Evolutionary conservation across 2,113 vertebrate species (phyloP).

Genomic region (Cyrtonyx montezumae): DNA sequence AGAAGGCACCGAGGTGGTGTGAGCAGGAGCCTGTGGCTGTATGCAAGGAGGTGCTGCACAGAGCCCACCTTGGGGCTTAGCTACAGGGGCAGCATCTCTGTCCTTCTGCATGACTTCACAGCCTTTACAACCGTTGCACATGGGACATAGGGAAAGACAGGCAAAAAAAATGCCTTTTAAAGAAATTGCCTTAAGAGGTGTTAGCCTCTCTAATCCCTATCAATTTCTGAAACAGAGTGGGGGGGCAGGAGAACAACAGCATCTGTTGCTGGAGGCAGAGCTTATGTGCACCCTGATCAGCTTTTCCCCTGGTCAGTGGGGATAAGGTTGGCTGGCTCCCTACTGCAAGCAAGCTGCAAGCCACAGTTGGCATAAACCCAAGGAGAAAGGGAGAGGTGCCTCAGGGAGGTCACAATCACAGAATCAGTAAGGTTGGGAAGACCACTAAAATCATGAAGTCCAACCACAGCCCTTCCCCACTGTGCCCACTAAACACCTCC

Average conservation of each 20-base stretch:
- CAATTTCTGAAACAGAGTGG: slow-evolving; percentile 8
- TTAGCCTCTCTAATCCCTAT: not conserved
- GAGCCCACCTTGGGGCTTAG: not conserved
- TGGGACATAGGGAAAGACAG: not conserved
- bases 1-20: not conserved
- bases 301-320: not conserved
- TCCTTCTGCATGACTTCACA: not conserved
- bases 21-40: not conserved
- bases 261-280: slow-evolving; percentile 28
- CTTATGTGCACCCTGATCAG: not conserved
- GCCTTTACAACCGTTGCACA: not conserved
- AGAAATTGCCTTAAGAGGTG: not conserved
- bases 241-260: not conserved
- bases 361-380: accelerated
- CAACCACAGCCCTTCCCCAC: no score
- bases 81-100: not conserved
- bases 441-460: no score
- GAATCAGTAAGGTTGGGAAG: no score
- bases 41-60: not conserved
- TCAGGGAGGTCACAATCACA: not conserved
- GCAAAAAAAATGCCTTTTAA: not conserved
- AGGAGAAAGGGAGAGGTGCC: not conserved
- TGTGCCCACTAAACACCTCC: no score
- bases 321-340: accelerated
- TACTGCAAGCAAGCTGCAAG: not conserved